These are phyloP conservation scores for Aldabrachelys gigantea DNA, from an alignment of 2,113 vertebrate genomes.

Conservation along the genomic window DNA sequence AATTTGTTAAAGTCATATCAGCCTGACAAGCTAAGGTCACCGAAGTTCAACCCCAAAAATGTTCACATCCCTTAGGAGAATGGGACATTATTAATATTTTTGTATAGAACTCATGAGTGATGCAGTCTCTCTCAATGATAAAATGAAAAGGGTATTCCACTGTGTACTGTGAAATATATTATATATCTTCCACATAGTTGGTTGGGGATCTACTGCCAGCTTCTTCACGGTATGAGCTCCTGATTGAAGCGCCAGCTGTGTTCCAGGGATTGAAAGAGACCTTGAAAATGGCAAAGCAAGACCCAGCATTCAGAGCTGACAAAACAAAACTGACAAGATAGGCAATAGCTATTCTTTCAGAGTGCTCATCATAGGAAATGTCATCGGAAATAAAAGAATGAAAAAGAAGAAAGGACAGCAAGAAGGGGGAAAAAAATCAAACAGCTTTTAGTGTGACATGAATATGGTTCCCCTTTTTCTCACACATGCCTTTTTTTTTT, in stretches of 20 bases:
- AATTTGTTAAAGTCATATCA: slow-evolving; percentile 73
- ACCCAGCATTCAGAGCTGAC: slow-evolving; percentile 74
- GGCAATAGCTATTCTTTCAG: slow-evolving; percentile 69
- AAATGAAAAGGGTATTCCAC: slow-evolving; percentile 74
- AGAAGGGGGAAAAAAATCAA: slow-evolving; percentile 13
- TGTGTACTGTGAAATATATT: slow-evolving; percentile 70
- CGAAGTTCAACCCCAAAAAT: slow-evolving; percentile 70
- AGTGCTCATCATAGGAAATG: slow-evolving; percentile 67
- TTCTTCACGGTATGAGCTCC: slow-evolving; percentile 76
- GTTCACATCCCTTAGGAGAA: slow-evolving; percentile 69
- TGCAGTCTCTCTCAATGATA: slow-evolving; percentile 59
- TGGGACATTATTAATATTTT: slow-evolving; percentile 76
- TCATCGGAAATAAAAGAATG: slow-evolving; percentile 57
- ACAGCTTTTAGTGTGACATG: slow-evolving; percentile 38
- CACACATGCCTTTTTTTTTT: neutral
- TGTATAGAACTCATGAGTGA: slow-evolving; percentile 71
- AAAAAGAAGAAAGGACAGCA: slow-evolving; percentile 26
- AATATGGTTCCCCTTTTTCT: slow-evolving; percentile 48
- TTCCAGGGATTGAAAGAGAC: slow-evolving; percentile 80
- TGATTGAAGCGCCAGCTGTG: slow-evolving; percentile 80
- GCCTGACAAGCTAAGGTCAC: slow-evolving; percentile 72
- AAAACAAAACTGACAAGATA: slow-evolving; percentile 76
- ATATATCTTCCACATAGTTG: slow-evolving; percentile 65
- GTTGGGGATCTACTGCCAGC: slow-evolving; percentile 73
- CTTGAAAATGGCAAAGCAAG: slow-evolving; percentile 81